phyloP scores from a whole-genome alignment of 1,140 invertebrate genomes.

The Drosophila athabasca region DNA sequence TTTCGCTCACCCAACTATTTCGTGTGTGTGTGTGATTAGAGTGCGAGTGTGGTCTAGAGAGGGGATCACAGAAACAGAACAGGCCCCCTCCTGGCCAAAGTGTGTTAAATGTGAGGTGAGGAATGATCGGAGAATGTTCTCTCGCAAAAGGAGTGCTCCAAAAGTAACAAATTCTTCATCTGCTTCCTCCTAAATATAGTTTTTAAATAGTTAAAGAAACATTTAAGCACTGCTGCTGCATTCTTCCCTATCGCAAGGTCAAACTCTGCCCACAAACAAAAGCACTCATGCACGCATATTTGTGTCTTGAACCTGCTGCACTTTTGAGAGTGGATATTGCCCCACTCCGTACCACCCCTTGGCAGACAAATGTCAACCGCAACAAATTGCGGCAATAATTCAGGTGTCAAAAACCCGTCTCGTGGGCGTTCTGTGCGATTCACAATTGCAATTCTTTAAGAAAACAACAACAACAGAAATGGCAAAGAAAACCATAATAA shows the following conservation, averaged over 20 bases:
- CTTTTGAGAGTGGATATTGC: not conserved
- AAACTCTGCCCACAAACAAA: too few species aligned
- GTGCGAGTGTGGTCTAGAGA: conserved; percentile 7
- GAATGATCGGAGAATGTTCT: too few species aligned
- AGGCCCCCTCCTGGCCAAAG: conserved; percentile 30
- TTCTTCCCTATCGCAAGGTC: not conserved
- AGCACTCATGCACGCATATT: too few species aligned
- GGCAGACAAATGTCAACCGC: conserved; percentile 29
- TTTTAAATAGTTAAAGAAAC: too few species aligned
- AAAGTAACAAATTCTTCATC: conserved; percentile 46
- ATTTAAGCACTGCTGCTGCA: conserved; percentile 3
- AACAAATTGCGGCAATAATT: conserved; percentile 51
- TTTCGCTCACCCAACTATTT: conserved; percentile 48
- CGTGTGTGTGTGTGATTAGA: conserved; percentile 4
- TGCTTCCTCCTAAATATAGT: not conserved
- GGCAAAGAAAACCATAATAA: conserved; percentile 16
- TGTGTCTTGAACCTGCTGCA: conserved; percentile 8
- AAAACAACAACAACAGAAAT: conserved; percentile 7
- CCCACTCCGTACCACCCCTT: not conserved
- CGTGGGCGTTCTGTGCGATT: conserved; percentile 42
- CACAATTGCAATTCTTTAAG: conserved; percentile 27
- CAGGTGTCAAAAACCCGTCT: conserved; percentile 48
- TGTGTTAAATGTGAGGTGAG: conserved; percentile 27
- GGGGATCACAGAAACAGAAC: conserved; percentile 7
- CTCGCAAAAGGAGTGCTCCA: too few species aligned